Base-by-base conservation (phyloP, 2,888 invertebrate species). In the Drepanosiphum platanoidis region DNA sequence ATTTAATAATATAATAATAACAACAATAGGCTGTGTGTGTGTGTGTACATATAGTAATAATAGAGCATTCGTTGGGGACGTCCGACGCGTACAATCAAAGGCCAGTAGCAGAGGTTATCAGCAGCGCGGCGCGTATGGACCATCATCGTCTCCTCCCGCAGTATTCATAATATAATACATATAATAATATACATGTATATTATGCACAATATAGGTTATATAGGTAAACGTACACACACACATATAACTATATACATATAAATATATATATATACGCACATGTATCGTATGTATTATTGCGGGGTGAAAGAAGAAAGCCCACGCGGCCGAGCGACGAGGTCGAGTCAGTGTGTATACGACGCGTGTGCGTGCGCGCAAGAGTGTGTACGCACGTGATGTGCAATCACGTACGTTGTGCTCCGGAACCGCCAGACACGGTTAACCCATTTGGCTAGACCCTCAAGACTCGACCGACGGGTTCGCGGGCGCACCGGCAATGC, bases 341-440 rank as follows among this genome's bases (percentile, higher is more conserved):
- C 39, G 3, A 27, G 36, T 71, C 39, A 1, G 46, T 0, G 13
- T 9, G 13, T 4, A 32, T 32, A 32, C 5, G 36, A n/a, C 9
- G 46, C 18, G 74, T 18, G 13, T 15, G 58, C 9, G 77, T 27
- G 30, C 39, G 34, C 22, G 34, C 52, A 7, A 58, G n/a, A n/a
- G 34, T 22, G n/a, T 42, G 32, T n/a, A n/a, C 32, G 27, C 36
- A 36, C 27, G 13, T 30, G 13, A 42, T 32, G 42, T 66, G 22
- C n/a, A 66, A 46, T 34, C 66, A 30, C 66, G 79, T 70, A 68
- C 70, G 30, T 39, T 39, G 72, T 82, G 82, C 82, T 72, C 72
- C 83, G 83, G 83, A 83, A 83, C 74, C 64, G 61, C 46, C 64
- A 36, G 83, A 83, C 83, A 82, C 72, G 82, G 82, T 82, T 82